Evolutionary conservation across 2,113 vertebrate genomes (phyloP).

Genomic region (Halcyon malimbica): DNA sequence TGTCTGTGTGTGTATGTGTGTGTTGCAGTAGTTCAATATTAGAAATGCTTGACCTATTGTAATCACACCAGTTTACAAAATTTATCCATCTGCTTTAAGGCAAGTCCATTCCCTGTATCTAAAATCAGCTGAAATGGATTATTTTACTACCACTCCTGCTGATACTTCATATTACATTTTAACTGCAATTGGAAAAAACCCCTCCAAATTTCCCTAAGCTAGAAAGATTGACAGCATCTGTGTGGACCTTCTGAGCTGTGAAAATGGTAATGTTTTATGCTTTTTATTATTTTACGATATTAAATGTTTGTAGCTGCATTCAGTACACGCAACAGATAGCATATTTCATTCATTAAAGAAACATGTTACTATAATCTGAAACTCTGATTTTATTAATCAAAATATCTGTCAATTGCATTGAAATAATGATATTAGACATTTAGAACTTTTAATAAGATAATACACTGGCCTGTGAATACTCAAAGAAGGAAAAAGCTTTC

Average conservation of each 20-base stretch:
- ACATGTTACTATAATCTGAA: neutral
- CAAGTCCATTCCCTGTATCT: neutral
- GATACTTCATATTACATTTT: neutral
- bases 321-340: neutral
- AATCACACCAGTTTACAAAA: neutral
- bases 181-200: neutral
- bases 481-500: neutral
- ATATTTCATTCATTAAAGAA: neutral
- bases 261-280: neutral
- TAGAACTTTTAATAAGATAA: neutral
- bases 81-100: neutral
- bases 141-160: neutral
- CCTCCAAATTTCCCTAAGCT: neutral
- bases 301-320: neutral
- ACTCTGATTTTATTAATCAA: neutral
- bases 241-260: neutral
- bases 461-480: neutral
- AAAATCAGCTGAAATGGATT: neutral
- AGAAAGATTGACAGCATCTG: neutral
- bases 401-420: neutral
- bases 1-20: neutral
- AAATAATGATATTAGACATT: neutral
- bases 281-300: neutral
- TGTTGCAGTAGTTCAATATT: neutral
- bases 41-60: neutral